Base-by-base conservation (phyloP, 2,888 invertebrate genomes). In the Meliscaeva auricollis region DNA sequence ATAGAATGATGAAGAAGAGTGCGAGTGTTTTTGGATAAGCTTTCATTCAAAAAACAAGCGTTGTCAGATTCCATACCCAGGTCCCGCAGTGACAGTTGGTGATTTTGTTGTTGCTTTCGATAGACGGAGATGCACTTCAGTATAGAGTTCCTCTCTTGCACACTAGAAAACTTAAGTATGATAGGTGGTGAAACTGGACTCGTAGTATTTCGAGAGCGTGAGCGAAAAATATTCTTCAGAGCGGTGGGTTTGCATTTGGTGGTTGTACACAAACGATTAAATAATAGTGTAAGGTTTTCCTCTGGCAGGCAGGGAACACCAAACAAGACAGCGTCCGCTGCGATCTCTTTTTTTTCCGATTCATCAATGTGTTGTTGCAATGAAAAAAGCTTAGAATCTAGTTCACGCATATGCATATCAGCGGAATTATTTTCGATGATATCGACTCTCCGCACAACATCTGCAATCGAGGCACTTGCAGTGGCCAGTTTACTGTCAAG, bases 281-380 rank as follows among this genome's bases (percentile, higher is more conserved):
- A 44, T 7, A 44, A 2, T 9, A 15, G 5, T 8, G 5, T 44
- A 3, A 44, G 2, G 15, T 44, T 44, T 44, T 44, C n/a, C 44
- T 44, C 44, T 44, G 44, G 44, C 6, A 44, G n/a, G n/a, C 44
- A n/a, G n/a, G 44, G 44, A 8, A 44, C 15, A 5, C 44, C 44
- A 44, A 44, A 44, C 44, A 44, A 44, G 13, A 44, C 44, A 44
- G 44, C 44, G 44, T 44, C 44, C 15, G 44, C 44, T 44, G 44
- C 44, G n/a, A 44, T 44, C 4, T 44, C n/a, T n/a, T 44, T 44
- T 15, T 44, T 44, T 3, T 44, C 44, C 4, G 13, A 44, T 44
- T 44, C 44, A 44, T 44, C 44, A 44, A 44, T 44, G 2, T 44
- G 44, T 44, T 44, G 44, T 44, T 44, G 15, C n/a, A 44, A 44